A percentile compares a stretch with the other conserved stretches of the same genome.
These are phyloP conservation scores for Musca vetustissima DNA, from an alignment of 1,140 invertebrate genomes.

Conservation along the genomic window DNA sequence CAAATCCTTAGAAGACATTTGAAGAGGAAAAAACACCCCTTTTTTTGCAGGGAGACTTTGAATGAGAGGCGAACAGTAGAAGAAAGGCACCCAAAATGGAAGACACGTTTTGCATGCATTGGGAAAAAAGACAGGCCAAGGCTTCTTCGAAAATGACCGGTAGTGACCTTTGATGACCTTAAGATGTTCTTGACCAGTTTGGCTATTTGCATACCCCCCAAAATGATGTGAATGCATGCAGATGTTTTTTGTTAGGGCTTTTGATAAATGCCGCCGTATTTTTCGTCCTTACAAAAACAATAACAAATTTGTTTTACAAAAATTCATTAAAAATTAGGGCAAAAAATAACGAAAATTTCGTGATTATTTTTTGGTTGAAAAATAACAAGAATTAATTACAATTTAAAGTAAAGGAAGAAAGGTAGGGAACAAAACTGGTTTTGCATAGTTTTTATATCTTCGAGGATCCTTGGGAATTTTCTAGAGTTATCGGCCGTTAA, in stretches of 20 bases:
- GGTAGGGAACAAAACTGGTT: background rate
- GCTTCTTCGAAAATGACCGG: slow-evolving; percentile 30
- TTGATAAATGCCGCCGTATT: slow-evolving; percentile 9
- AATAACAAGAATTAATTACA: slow-evolving; percentile 20
- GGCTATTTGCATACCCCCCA: slow-evolving; percentile 23
- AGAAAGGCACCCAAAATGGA: slow-evolving; percentile 19
- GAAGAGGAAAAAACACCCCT: slow-evolving; percentile 41
- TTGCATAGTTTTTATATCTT: background rate
- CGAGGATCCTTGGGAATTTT: background rate
- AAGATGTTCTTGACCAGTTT: slow-evolving; percentile 20
- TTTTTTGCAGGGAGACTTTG: slow-evolving; percentile 18
- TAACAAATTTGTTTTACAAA: background rate
- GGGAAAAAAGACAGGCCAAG: background rate
- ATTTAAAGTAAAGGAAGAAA: background rate
- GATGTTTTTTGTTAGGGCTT: background rate
- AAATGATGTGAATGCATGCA: slow-evolving; percentile 8
- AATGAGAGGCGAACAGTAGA: too few relatives aligned
- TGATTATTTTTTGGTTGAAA: slow-evolving; percentile 4
- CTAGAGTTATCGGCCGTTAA: background rate
- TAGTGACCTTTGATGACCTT: slow-evolving; percentile 46
- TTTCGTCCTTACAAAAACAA: background rate
- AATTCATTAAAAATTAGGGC: slow-evolving; percentile 6
- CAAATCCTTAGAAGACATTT: background rate
- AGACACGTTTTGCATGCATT: background rate
- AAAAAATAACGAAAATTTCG: background rate